Evolutionary conservation across 1,140 invertebrate genomes (phyloP), one percentile per base, ranked within the genome.

Genomic region (Eriocheir sinensis): DNA sequence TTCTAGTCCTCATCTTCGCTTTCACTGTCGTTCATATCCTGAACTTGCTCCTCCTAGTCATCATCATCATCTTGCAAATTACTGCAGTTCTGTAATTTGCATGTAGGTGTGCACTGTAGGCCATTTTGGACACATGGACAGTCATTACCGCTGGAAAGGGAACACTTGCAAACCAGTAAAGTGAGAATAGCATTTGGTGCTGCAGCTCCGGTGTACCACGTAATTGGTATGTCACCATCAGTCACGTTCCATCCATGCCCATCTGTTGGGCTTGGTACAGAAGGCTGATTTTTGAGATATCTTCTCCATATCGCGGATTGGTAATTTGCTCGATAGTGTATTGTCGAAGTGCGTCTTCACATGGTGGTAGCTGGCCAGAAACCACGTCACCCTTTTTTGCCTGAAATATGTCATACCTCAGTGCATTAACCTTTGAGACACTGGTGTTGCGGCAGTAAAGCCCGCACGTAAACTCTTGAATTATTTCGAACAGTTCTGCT

Each of bases 181-280:
- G 27, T 34, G 32, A 88, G 85, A 38, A 88, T 38, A 34, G 36
- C 85, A 32, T 91, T 48, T 60, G 89, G 89, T 91, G 89, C 89
- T 91, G 89, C n/a, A 91, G 44, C 40, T 91, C 89, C 89, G 48
- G 89, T 60, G 41, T 53, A 32, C 89, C 89, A 91, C 34, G 89
- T 91, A 60, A 53, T 60, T 53, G 48, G 9, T 53, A 53, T 91
- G 40, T 60, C 90, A 48, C 60, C 90, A 72, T 91, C 90, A 79
- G 27, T 72, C 60, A 34, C 6, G 48, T 72, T 91, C 90, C 90
- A 91, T 36, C 90, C 90, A 91, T 91, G 90, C 4, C 48, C 48
- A 27, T 79, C 90, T 79, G 48, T 32, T 91, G 48, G 90, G 9
- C 2, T 15, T 91, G 90, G 90, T 3, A 79, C 60, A 36, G 48